A percentile compares a stretch with the other conserved stretches of the same genome.
Evolutionary conservation across 2,888 invertebrate genomes (phyloP).

Genomic region (Eupeodes latifasciatus): DNA sequence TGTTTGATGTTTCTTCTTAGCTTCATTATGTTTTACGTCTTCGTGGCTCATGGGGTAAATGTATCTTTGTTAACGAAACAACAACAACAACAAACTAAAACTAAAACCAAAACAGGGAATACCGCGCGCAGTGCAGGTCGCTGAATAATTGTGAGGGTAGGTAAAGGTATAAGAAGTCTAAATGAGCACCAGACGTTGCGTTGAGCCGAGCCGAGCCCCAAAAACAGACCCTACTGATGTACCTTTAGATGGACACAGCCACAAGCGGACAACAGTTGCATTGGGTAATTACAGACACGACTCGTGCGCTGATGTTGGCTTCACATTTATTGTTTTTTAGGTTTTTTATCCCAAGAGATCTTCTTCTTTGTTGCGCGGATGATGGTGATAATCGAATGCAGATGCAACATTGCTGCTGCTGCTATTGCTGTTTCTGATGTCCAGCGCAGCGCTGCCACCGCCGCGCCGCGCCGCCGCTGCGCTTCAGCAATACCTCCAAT

Average conservation of each 20-base stretch:
- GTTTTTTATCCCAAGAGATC: conserved; percentile 70
- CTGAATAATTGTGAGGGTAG: conserved; percentile 69
- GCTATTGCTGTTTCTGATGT: neutral
- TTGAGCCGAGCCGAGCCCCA: conserved; percentile 68
- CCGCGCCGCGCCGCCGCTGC: conserved; percentile 24
- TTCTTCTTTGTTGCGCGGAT: conserved; percentile 66
- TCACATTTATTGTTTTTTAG: conserved; percentile 40
- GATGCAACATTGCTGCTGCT: conserved; percentile 71
- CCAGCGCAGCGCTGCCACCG: conserved; percentile 59
- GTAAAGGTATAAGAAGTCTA: conserved; percentile 66
- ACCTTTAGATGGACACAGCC: neutral
- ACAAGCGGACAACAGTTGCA: conserved; percentile 49
- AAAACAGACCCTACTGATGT: conserved; percentile 32
- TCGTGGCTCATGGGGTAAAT: conserved; percentile 50
- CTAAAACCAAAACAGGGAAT: conserved; percentile 37
- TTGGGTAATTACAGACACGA: conserved; percentile 69
- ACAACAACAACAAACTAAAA: conserved; percentile 20
- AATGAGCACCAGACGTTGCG: conserved; percentile 69
- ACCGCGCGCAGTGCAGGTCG: conserved; percentile 33
- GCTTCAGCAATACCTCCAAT: conserved; percentile 74
- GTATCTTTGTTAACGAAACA: conserved; percentile 33
- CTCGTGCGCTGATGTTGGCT: conserved; percentile 65
- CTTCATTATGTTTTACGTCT: conserved; percentile 39
- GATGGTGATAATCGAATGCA: conserved; percentile 76
- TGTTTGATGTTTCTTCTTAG: conserved; percentile 46